A percentile compares a stretch with the other conserved stretches of the same genome.
These are phyloP conservation scores for Crotalus horridus DNA, from an alignment of 2,113 vertebrate genomes.

Conservation along the genomic window DNA sequence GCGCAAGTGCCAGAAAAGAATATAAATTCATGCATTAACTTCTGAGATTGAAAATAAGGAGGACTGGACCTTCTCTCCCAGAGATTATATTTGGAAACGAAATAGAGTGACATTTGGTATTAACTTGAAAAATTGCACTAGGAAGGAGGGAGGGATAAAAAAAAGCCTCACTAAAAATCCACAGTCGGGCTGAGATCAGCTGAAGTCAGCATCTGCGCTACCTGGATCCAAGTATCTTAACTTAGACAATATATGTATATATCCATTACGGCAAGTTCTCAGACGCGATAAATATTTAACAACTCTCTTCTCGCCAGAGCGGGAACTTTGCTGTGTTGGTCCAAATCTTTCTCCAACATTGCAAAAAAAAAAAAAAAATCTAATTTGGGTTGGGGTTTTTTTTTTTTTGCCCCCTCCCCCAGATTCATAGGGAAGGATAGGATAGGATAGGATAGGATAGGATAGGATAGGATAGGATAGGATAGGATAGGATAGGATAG, in stretches of 20 bases:
- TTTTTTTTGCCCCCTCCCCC: no score
- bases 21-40: constrained; percentile 67
- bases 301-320: constrained; percentile 23
- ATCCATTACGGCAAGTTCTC: neutral
- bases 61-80: constrained; percentile 53
- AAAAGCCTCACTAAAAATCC: constrained; percentile 19
- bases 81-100: constrained; percentile 64
- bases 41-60: constrained; percentile 61
- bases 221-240: neutral
- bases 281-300: constrained; percentile 30
- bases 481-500: no score
- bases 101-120: constrained; percentile 61
- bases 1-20: constrained; percentile 65
- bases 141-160: neutral
- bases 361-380: constrained; percentile 2
- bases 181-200: constrained; percentile 39
- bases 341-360: constrained; percentile 24
- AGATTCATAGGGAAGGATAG: neutral
- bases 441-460: no score
- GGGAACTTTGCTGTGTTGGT: constrained; percentile 19
- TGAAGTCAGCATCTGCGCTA: constrained; percentile 55
- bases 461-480: no score
- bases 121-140: constrained; percentile 63
- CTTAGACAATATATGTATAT: neutral
- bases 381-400: constrained; percentile 18